Conservation (phyloP, 2,113 vertebrate genomes). For the Progne subis region DNA sequence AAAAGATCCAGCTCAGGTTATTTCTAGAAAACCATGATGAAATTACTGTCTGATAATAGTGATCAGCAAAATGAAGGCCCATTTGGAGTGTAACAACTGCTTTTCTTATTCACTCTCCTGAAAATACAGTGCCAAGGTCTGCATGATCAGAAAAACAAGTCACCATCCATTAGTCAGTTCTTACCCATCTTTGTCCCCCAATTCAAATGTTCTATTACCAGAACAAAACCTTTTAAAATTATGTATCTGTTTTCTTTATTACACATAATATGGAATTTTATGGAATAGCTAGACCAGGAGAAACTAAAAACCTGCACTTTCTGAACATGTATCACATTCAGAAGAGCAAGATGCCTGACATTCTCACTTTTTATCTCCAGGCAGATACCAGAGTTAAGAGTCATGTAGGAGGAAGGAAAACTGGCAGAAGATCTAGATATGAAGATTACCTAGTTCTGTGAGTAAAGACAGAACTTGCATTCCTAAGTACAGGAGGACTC, state of each 20-base stretch:
- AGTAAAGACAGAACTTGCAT: background rate
- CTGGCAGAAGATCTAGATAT: background rate
- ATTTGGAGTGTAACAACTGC: background rate
- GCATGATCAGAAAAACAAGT: background rate
- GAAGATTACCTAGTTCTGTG: background rate
- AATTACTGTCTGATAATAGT: background rate
- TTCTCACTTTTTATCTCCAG: background rate
- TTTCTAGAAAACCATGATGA: background rate
- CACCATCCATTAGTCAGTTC: background rate
- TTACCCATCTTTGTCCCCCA: background rate
- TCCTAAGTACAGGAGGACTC: background rate
- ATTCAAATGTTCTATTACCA: background rate
- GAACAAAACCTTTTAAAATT: background rate
- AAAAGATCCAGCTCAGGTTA: background rate
- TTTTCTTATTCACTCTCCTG: background rate
- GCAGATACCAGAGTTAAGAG: background rate
- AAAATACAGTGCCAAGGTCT: background rate
- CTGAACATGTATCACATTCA: background rate
- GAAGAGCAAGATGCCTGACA: background rate
- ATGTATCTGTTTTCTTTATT: background rate
- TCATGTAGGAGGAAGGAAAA: background rate
- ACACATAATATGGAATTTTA: background rate
- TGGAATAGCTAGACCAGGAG: background rate
- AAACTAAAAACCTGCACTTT: background rate
- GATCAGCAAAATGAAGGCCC: background rate